phyloP scores from a whole-genome alignment of 2,888 invertebrate species.

The Drepana falcataria region DNA sequence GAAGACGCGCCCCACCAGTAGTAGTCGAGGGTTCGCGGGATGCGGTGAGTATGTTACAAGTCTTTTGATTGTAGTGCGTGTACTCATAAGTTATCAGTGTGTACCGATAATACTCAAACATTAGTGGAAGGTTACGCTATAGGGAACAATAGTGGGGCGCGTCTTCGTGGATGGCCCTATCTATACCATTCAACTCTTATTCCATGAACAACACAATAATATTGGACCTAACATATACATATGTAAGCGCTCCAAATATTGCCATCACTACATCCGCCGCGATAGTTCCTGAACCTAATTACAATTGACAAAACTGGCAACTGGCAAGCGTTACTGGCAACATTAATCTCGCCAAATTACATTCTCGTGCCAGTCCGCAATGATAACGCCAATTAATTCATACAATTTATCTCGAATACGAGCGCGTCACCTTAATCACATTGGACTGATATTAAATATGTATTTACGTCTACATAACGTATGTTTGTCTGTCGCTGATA shows the following conservation, averaged over 20 bases:
- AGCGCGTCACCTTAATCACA: conserved; percentile 10
- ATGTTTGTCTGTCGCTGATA: neutral
- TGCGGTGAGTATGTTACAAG: no score
- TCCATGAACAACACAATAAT: no score
- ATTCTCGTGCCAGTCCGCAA: conserved; percentile 2
- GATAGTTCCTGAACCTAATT: neutral
- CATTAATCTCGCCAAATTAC: conserved; percentile 3
- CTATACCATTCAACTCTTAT: no score
- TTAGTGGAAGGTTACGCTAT: no score
- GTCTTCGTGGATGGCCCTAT: no score
- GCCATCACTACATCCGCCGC: neutral
- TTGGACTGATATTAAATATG: neutral
- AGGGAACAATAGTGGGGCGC: no score
- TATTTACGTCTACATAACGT: neutral
- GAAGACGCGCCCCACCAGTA: no score
- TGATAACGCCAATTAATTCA: conserved; percentile 9
- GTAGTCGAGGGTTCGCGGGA: no score
- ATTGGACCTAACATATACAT: neutral
- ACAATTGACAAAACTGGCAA: neutral
- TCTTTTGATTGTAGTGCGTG: no score
- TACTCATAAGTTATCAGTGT: no score
- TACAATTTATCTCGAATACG: conserved; percentile 11
- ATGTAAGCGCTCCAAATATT: neutral
- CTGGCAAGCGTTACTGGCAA: neutral
- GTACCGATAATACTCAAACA: no score